Percentiles rank a stretch among this genome's conserved stretches.
Evolutionary conservation across 35 echinoderm and acorn worm genomes (phyloP).

Genomic region (Ophiothrix spiculata): DNA sequence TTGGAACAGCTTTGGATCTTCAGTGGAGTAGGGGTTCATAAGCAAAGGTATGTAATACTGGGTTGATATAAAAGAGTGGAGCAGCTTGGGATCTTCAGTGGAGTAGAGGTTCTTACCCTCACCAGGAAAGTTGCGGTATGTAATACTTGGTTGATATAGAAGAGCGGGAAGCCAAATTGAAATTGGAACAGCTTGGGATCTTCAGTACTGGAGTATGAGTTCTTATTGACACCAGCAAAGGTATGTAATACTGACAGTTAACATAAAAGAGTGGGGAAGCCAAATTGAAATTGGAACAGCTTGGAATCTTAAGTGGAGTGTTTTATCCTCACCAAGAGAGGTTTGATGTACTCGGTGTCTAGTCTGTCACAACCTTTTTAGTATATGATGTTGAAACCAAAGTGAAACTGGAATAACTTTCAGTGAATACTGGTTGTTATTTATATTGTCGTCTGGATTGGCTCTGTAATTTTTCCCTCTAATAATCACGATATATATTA

Average conservation of each 20-base stretch:
- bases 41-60: constrained; percentile 99
- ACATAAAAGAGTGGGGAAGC: constrained; percentile 62
- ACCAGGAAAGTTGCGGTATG: constrained; percentile 98
- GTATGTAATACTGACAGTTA: constrained; percentile 17
- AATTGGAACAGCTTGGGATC: constrained; percentile 69
- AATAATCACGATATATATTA: no score
- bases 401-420: no score
- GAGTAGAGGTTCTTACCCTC: constrained; percentile 80
- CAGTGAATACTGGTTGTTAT: no score
- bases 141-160: constrained; percentile 83
- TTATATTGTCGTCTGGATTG: no score
- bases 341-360: no score
- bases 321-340: no score
- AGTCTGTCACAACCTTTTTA: no score
- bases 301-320: constrained; percentile 74
- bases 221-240: constrained; percentile 97
- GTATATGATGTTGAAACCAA: no score
- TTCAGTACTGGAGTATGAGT: constrained; percentile 76
- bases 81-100: constrained; percentile 61
- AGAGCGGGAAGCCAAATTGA: constrained; percentile 55
- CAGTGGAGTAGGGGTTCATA: constrained; percentile 68
- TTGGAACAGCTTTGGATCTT: constrained; percentile 77
- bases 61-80: constrained; percentile 85
- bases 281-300: constrained; percentile 65
- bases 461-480: no score